These are phyloP conservation scores for Lanistes nyassanus DNA, from an alignment of 1,140 invertebrate species.

Conservation along the genomic window DNA sequence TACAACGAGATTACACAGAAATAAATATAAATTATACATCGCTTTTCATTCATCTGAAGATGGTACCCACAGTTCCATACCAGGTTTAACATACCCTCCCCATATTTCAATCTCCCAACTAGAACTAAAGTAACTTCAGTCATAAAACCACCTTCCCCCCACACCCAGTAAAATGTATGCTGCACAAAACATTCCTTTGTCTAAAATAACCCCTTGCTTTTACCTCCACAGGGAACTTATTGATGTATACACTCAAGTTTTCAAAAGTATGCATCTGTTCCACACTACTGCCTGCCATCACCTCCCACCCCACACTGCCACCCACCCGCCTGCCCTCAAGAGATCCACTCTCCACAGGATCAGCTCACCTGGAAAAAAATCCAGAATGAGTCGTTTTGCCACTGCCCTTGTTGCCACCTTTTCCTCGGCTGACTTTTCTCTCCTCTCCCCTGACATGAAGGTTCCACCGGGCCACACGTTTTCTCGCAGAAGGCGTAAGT, in stretches of 20 bases:
- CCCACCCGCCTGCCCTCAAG: not conserved
- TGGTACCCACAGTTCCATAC: too few relatives aligned
- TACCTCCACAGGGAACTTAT: not conserved
- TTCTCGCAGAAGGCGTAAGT: conserved; percentile 49
- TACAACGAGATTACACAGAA: too few relatives aligned
- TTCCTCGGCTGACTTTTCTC: conserved; percentile 36
- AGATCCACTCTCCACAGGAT: not conserved
- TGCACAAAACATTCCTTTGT: not conserved
- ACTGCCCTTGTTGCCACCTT: conserved; percentile 38
- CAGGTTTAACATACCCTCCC: too few relatives aligned
- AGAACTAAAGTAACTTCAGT: too few relatives aligned
- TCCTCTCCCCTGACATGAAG: conserved; percentile 24
- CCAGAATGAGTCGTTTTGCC: conserved; percentile 39
- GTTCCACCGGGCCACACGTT: conserved; percentile 56
- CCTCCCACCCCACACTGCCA: not conserved
- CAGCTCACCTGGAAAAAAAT: conserved; percentile 49
- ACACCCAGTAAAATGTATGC: not conserved
- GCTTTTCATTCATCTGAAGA: too few relatives aligned
- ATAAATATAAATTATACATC: too few relatives aligned
- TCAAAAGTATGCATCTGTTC: not conserved
- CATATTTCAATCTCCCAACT: too few relatives aligned
- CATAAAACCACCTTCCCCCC: too few relatives aligned
- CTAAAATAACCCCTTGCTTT: not conserved
- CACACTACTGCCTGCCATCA: not conserved
- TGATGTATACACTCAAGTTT: not conserved